Percentiles rank a stretch among this genome's conserved stretches.
phyloP scores from a whole-genome alignment of 2,888 invertebrate species.

The Ormyrus thymus region DNA sequence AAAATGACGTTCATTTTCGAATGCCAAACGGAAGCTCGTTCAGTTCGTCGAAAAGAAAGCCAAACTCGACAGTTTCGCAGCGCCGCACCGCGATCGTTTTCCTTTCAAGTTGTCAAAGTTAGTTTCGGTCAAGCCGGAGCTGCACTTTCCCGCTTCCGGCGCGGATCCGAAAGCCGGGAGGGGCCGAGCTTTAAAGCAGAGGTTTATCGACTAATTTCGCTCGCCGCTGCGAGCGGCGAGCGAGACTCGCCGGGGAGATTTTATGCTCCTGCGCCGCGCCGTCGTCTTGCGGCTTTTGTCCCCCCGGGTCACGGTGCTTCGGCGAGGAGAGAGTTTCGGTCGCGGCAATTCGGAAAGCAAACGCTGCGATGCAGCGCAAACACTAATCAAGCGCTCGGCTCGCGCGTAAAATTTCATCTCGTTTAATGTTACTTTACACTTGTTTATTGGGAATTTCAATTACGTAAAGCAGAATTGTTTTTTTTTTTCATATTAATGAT shows the following conservation, averaged over 20 bases:
- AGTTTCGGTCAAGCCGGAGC: conserved; percentile 6
- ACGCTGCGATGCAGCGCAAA: too few relatives aligned
- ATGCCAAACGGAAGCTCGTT: conserved; percentile 22
- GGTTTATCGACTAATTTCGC: conserved; percentile 69
- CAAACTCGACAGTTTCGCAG: conserved; percentile 44
- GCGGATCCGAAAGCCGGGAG: conserved; percentile 26
- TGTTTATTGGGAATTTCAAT: too few relatives aligned
- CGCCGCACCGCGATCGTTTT: conserved; percentile 36
- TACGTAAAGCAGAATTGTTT: too few relatives aligned
- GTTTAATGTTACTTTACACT: too few relatives aligned
- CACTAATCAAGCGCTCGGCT: too few relatives aligned
- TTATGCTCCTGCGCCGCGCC: conserved; percentile 25
- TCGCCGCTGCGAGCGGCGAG: conserved; percentile 55
- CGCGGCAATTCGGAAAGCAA: neutral
- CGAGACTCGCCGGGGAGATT: conserved; percentile 33
- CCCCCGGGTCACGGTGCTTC: conserved; percentile 34
- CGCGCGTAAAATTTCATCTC: too few relatives aligned
- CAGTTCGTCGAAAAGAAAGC: conserved; percentile 42
- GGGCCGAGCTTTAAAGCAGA: conserved; percentile 61
- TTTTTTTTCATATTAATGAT: too few relatives aligned
- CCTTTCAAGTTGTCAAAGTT: conserved; percentile 53
- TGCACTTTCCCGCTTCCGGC: conserved; percentile 47
- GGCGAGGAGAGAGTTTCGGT: neutral
- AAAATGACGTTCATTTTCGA: conserved; percentile 44
- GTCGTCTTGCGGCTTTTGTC: conserved; percentile 51